Base-by-base conservation (phyloP, 2,113 vertebrate genomes). In the Ctenomys sociabilis region DNA sequence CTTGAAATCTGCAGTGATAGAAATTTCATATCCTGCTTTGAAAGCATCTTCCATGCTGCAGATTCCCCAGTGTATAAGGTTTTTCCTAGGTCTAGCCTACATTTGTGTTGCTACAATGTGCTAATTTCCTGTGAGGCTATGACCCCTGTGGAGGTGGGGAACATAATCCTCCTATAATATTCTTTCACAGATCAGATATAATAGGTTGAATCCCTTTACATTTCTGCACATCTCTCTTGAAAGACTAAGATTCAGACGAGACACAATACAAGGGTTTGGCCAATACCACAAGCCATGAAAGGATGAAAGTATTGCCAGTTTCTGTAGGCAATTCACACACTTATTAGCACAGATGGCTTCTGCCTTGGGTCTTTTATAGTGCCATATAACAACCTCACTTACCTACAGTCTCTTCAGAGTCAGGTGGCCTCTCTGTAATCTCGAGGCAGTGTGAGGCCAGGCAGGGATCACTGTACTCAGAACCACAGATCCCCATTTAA, bases 21-120 rank as follows among this genome's bases (percentile, higher is more conserved):
- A 87, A 49, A 57, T 93, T 93, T 97, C 95, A 96, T 96, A 96
- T 96, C 96, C 97, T 96, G 93, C 86, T 89, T 89, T 80, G 68
- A 90, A 95, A 85, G 88, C 66, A n/a, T 6, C 72, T 19, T 68
- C 40, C 24, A 32, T 10, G 35, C 61, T 45, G 21, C 12, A 8
- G 87, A 59, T 75, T 59, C 90, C 26, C 63, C 45, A 37, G 7
- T 63, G 68, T 40, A 61, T 30, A 14, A 52, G 17, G 26, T 49
- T 80, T 86, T 88, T 24, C 91, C 94, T 72, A 52, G 0, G 43
- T 93, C 61, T 43, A 93, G 70, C 52, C 73, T 86, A 5, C 75
- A 91, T 95, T 95, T 89, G 80, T 52, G 21, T 93, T 52, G 54
- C 52, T 77, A 84, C 63, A 17, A 7, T 30, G 84, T 45, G 49